phyloP scores from a whole-genome alignment of 2,888 invertebrate species.

The Osmoderma eremita region DNA sequence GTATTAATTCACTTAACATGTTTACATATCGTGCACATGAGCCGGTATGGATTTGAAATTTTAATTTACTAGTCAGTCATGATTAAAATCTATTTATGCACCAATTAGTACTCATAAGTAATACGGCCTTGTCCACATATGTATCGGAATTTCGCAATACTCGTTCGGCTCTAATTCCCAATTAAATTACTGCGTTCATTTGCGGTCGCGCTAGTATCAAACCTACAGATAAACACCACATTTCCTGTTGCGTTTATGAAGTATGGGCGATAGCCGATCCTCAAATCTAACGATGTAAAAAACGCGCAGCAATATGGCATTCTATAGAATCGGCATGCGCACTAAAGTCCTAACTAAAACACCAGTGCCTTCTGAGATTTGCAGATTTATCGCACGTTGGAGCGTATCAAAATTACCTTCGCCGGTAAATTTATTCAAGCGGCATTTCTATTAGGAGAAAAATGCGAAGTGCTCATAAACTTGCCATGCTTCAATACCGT shows the following conservation, averaged over 20 bases:
- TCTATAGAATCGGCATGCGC: not conserved
- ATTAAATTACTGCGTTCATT: slow-evolving; percentile 48
- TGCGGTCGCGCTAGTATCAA: slow-evolving; percentile 10
- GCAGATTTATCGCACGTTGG: too few species aligned
- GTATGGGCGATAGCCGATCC: not conserved
- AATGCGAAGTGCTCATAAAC: slow-evolving; percentile 5
- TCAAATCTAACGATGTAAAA: not conserved
- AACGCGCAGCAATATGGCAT: not conserved
- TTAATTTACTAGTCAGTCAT: slow-evolving; percentile 37
- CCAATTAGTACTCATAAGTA: slow-evolving; percentile 54
- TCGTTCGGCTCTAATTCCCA: slow-evolving; percentile 55
- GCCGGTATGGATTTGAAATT: slow-evolving; percentile 39
- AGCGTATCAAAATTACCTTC: slow-evolving; percentile 9
- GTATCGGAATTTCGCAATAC: slow-evolving; percentile 50
- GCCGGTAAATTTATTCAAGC: slow-evolving; percentile 12
- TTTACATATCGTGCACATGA: slow-evolving; percentile 26
- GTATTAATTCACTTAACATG: slow-evolving; percentile 5
- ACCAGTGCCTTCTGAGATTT: too few species aligned
- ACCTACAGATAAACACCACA: not conserved
- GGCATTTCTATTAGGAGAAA: slow-evolving; percentile 4
- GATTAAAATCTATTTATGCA: slow-evolving; percentile 55
- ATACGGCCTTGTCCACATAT: slow-evolving; percentile 51
- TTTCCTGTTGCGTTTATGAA: slow-evolving; percentile 14
- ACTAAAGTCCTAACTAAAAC: too few species aligned
- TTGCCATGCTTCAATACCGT: slow-evolving; percentile 25